A percentile compares a stretch with the other conserved stretches of the same genome.
phyloP scores from a whole-genome alignment of 2,797 vertebrate genomes.

The Protonibea diacanthus region DNA sequence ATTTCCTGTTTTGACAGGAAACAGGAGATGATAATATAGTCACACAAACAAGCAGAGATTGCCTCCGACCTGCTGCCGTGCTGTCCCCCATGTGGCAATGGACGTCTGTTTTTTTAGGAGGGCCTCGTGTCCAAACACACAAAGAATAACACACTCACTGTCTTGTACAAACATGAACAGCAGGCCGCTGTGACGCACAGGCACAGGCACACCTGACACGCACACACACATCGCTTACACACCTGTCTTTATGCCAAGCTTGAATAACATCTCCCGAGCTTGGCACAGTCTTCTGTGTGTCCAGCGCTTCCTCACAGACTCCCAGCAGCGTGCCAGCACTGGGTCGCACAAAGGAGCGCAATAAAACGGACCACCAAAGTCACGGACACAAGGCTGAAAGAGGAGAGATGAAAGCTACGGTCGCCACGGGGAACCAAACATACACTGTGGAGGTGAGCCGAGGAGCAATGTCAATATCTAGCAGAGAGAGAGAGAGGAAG shows the following conservation, averaged over 20 bases:
- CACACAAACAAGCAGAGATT: slow-evolving; percentile 79
- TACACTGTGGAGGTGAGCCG: slow-evolving; percentile 56
- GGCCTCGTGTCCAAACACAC: slow-evolving; percentile 59
- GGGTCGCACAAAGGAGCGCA: slow-evolving; percentile 64
- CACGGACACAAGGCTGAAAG: slow-evolving; percentile 68
- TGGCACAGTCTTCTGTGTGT: slow-evolving; percentile 33
- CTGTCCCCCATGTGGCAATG: slow-evolving; percentile 62
- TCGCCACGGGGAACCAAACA: slow-evolving; percentile 73
- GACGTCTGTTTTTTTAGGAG: slow-evolving; percentile 72
- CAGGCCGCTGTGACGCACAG: slow-evolving; percentile 27
- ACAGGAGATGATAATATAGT: slow-evolving; percentile 84
- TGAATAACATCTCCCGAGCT: slow-evolving; percentile 49
- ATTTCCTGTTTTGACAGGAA: slow-evolving; percentile 91
- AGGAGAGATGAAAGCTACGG: slow-evolving; percentile 75
- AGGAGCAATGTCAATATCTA: slow-evolving; percentile 76
- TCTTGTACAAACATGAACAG: slow-evolving; percentile 43
- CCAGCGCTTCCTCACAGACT: slow-evolving; percentile 52
- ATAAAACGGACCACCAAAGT: slow-evolving; percentile 80
- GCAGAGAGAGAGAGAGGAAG: slow-evolving; percentile 43
- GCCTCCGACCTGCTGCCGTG: slow-evolving; percentile 72
- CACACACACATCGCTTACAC: slow-evolving; percentile 19
- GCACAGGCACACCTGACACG: slow-evolving; percentile 25
- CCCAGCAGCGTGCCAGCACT: slow-evolving; percentile 63
- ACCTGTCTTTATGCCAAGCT: slow-evolving; percentile 58
- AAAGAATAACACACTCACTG: slow-evolving; percentile 29